These are phyloP conservation scores for Anarrhichthys ocellatus DNA, from an alignment of 2,113 vertebrate species.

Conservation along the genomic window DNA sequence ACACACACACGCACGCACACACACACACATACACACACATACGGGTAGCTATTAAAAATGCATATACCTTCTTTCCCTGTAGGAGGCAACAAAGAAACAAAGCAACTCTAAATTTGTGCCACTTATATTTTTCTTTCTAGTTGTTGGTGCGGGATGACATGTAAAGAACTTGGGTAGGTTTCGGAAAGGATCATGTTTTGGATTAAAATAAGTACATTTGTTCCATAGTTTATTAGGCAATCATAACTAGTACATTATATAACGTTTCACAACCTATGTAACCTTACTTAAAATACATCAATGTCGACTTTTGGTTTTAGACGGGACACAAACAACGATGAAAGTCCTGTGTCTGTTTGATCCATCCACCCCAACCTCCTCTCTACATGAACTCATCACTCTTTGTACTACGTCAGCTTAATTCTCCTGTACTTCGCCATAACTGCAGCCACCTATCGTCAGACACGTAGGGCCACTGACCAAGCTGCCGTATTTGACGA, in stretches of 20 bases:
- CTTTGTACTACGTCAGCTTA: background rate
- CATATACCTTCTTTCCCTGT: background rate
- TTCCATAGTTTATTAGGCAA: no score
- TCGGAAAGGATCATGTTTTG: background rate
- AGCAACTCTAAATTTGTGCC: background rate
- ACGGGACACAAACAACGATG: background rate
- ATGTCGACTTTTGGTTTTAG: background rate
- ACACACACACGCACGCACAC: background rate
- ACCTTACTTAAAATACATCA: background rate
- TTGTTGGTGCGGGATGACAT: background rate
- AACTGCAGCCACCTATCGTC: background rate
- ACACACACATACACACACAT: background rate
- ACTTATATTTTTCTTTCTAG: background rate
- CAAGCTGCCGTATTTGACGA: background rate
- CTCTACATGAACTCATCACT: background rate
- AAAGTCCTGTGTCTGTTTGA: background rate
- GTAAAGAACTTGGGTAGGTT: background rate
- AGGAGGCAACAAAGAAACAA: background rate
- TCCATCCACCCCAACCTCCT: background rate
- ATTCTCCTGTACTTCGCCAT: background rate
- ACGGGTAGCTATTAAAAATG: background rate
- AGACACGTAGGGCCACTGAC: no score
- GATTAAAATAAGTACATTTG: background rate
- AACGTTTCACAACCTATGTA: no score
- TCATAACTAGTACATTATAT: no score